A percentile compares a stretch with the other conserved stretches of the same genome.
phyloP scores from a whole-genome alignment of 2,113 vertebrate genomes.

The Heterochromis multidens region DNA sequence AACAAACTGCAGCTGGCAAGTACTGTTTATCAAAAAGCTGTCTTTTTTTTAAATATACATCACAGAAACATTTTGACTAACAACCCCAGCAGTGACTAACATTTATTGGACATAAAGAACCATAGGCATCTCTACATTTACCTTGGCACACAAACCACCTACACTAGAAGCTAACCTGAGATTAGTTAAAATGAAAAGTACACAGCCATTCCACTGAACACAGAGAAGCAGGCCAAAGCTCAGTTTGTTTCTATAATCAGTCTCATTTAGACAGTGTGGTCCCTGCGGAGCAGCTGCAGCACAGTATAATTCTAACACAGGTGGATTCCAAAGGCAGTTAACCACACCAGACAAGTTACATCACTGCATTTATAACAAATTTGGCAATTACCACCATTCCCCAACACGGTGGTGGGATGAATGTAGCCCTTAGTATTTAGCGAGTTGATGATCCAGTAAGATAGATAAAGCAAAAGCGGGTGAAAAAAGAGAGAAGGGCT shows the following conservation, averaged over 20 bases:
- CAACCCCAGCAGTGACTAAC: neutral
- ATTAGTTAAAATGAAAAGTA: conserved; percentile 1
- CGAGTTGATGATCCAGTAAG: conserved; percentile 19
- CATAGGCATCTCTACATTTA: neutral
- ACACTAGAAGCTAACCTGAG: neutral
- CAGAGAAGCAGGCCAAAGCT: neutral
- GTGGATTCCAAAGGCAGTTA: conserved; percentile 54
- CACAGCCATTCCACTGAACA: neutral
- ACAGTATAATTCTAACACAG: conserved; percentile 29
- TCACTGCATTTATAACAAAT: conserved; percentile 47
- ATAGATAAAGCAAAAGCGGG: neutral
- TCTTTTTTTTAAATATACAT: neutral
- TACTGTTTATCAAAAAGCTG: neutral
- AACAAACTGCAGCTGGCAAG: neutral
- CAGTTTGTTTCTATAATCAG: conserved; percentile 34
- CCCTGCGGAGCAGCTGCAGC: conserved; percentile 14
- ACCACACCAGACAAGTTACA: conserved; percentile 29
- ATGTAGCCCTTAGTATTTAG: conserved; percentile 27
- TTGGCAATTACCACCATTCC: conserved; percentile 47
- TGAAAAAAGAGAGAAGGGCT: neutral
- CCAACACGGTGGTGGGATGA: neutral
- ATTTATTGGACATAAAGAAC: neutral
- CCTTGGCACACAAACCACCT: neutral
- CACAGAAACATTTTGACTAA: neutral
- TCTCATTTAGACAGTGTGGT: neutral